A percentile compares a stretch with the other conserved stretches of the same genome.
phyloP scores from a whole-genome alignment of 2,888 invertebrate genomes.

The Plemyria rubiginata region DNA sequence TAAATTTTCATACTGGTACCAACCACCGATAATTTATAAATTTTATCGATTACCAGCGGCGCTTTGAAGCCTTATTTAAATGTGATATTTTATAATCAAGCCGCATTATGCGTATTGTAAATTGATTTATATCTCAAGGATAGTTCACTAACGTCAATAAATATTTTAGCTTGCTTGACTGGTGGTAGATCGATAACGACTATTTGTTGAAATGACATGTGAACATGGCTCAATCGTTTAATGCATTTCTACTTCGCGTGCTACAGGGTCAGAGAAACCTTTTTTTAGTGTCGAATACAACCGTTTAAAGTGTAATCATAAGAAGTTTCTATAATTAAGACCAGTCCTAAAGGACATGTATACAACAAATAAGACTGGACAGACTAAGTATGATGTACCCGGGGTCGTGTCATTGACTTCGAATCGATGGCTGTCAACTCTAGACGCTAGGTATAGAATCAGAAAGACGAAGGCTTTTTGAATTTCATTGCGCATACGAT shows the following conservation, averaged over 20 bases:
- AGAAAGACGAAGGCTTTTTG: neutral
- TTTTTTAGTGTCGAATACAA: neutral
- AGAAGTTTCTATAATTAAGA: too few relatives aligned
- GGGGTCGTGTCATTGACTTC: neutral
- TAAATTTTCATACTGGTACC: constrained; percentile 28
- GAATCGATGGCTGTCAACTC: neutral
- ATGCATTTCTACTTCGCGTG: constrained; percentile 12
- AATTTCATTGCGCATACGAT: neutral
- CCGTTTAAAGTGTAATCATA: neutral
- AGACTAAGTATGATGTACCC: too few relatives aligned
- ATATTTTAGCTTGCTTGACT: constrained; percentile 31
- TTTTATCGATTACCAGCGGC: constrained; percentile 32
- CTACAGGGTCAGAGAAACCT: constrained; percentile 6
- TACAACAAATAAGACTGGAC: too few relatives aligned
- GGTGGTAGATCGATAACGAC: constrained; percentile 34
- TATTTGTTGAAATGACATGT: constrained; percentile 10
- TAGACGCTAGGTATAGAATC: neutral
- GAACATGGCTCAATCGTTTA: neutral
- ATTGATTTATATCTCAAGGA: constrained; percentile 39
- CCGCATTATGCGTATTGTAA: constrained; percentile 29
- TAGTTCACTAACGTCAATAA: constrained; percentile 34
- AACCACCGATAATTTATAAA: constrained; percentile 25
- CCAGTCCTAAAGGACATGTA: too few relatives aligned
- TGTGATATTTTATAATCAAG: constrained; percentile 35
- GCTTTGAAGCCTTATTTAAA: constrained; percentile 34